Evolutionary conservation across 2,797 vertebrate genomes (phyloP), one percentile per base, ranked within the genome.

Genomic region (Bradypodion pumilum): DNA sequence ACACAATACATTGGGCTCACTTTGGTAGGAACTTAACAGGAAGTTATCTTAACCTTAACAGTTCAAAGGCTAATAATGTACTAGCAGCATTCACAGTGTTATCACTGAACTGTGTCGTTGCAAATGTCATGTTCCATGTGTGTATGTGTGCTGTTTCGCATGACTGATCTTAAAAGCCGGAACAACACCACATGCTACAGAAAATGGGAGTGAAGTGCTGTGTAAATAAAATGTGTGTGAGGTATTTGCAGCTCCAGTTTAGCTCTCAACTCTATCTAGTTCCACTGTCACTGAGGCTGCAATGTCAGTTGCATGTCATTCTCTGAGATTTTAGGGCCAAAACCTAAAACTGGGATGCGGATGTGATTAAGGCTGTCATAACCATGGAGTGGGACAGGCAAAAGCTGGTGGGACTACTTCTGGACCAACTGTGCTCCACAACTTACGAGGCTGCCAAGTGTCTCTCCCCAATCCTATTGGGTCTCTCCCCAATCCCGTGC

Each of bases 61-160:
- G 46, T 25, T 49, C 7, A 44, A 44, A 60, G 7, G 62, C 6
- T 63, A 35, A 25, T 15, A 75, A 46, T 75, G 63, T 66, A 40
- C 73, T 83, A 56, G 44, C 46, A 35, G 69, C 62, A 37, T 62
- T 60, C 56, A 35, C 3, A 21, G 15, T 27, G 23, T 83, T 1
- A 1, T 52, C 35, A 27, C 69, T 72, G 42, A 62, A 32, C 44
- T 35, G 37, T 78, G 56, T 84, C 56, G 62, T 25, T 78, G 32
- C n/a, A 78, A 72, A 77, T 83, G 49, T 76, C 74, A 62, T 72
- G 13, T 59, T 75, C 32, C 42, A 49, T 83, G n/a, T 23, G 65
- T 59, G 21, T 46, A 21, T 5, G 10, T 35, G 37, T 46, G 40
- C 73, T 82, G 60, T 74, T 82, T 75, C 52, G 32, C n/a, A 66